phyloP scores from a whole-genome alignment of 2,888 invertebrate species.

The Troides aeacus region DNA sequence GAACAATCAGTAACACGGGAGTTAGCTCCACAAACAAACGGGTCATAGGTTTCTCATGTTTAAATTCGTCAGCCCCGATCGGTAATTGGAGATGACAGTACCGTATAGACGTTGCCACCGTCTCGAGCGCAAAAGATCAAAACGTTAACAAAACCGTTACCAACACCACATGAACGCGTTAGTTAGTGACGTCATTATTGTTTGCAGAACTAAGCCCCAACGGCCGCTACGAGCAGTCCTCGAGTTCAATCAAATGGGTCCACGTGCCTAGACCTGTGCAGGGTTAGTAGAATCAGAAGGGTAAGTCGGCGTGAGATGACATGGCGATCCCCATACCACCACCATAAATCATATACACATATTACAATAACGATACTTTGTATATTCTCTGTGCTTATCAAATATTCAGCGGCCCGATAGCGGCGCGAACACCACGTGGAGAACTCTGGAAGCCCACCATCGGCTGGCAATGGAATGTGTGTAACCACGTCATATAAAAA shows the following conservation, averaged over 20 bases:
- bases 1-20: constrained; percentile 12
- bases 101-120: constrained; percentile 21
- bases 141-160: constrained; percentile 8
- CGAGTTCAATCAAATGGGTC: constrained; percentile 50
- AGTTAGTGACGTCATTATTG: constrained; percentile 20
- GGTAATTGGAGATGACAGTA: constrained; percentile 10
- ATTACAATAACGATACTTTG: constrained; percentile 48
- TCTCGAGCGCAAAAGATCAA: constrained; percentile 7
- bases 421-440: constrained; percentile 66
- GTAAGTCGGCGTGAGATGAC: constrained; percentile 75
- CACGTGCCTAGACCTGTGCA: constrained; percentile 74
- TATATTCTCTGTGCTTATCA: constrained; percentile 42
- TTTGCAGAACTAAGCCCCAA: constrained; percentile 29
- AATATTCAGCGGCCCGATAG: constrained; percentile 55
- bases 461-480: constrained; percentile 45
- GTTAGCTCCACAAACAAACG: constrained; percentile 33
- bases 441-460: constrained; percentile 80
- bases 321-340: constrained; percentile 73
- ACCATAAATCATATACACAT: constrained; percentile 73
- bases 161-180: constrained; percentile 17
- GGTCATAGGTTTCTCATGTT: neutral
- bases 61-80: neutral
- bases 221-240: constrained; percentile 35
- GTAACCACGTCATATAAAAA: constrained; percentile 36
- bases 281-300: constrained; percentile 73